Base-by-base conservation (phyloP, 2,113 vertebrate species). In the Ictidomys tridecemlineatus region DNA sequence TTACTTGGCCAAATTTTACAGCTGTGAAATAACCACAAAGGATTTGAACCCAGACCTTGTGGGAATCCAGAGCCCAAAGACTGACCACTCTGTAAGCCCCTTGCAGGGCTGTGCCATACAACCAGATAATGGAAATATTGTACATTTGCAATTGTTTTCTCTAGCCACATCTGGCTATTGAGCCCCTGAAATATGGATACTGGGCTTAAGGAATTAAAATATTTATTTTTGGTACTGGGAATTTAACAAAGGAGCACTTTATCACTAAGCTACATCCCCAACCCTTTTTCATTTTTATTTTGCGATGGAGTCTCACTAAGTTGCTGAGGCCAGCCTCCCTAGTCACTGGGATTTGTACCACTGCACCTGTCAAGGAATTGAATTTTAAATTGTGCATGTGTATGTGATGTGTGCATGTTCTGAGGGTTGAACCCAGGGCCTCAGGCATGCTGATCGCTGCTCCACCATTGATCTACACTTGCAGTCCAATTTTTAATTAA, bases 11-110 rank as follows among this genome's bases (percentile, higher is more conserved):
- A 67, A 6, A 65, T 22, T 95, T 85, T 56, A 65, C 4, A 69
- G 74, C 69, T 85, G 8, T 45, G 17, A 37, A 61, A 42, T 20
- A 83, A 11, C 42, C 17, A 24, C 26, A 65, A 34, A 39, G 51
- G 20, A 79, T 93, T 86, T 84, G 95, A 94, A 95, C 79, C 89
- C 63, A 58, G 76, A 51, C 26, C 85, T 70, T 76, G 32, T 32
- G 77, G 80, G n/a, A 65, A 56, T 42, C 56, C 45, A 85, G 34
- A 86, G 53, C 80, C 61, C 69, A 58, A 56, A 39, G 14, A 39
- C 28, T 65, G 8, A 34, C 72, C 34, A 5, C 58, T 30, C 0
- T 16, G 24, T 30, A 76, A 80, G 28, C 70, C 10, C 28, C 14
- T 65, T 76, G 1, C 16, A 42, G 56, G 37, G n/a, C 34, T 45